Conservation (phyloP, 2,113 vertebrate genomes). For the Sitta europaea region DNA sequence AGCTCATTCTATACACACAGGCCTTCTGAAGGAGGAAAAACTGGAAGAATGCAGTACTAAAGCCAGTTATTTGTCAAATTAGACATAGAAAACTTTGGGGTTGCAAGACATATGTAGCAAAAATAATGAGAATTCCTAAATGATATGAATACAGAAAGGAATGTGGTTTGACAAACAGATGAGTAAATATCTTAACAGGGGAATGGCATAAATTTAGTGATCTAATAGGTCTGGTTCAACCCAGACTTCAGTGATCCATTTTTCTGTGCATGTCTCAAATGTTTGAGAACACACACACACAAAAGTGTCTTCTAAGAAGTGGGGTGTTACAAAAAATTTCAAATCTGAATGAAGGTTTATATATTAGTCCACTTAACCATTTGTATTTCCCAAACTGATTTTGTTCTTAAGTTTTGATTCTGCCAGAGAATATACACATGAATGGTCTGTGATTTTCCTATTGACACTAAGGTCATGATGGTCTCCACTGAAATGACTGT, state of each 20-base stretch:
- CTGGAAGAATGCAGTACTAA: neutral
- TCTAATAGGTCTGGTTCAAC: neutral
- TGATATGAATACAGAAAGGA: neutral
- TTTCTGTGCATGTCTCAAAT: neutral
- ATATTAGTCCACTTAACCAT: neutral
- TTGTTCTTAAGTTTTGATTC: neutral
- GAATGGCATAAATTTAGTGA: neutral
- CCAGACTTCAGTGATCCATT: neutral
- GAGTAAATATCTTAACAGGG: neutral
- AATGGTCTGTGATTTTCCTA: neutral
- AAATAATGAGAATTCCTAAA: neutral
- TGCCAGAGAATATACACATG: neutral
- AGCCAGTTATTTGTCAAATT: neutral
- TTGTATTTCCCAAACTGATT: neutral
- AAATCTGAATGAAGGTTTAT: neutral
- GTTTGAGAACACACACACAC: neutral
- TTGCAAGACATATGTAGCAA: neutral
- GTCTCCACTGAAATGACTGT: conserved; percentile 37
- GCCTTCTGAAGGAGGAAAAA: neutral
- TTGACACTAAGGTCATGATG: conserved; percentile 27
- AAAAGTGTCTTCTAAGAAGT: neutral
- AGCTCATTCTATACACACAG: neutral
- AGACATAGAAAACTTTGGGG: neutral
- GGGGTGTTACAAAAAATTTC: neutral
- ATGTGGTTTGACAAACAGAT: neutral